Conservation (phyloP, 2,113 vertebrate species). For the Typhlomys cinereus region DNA sequence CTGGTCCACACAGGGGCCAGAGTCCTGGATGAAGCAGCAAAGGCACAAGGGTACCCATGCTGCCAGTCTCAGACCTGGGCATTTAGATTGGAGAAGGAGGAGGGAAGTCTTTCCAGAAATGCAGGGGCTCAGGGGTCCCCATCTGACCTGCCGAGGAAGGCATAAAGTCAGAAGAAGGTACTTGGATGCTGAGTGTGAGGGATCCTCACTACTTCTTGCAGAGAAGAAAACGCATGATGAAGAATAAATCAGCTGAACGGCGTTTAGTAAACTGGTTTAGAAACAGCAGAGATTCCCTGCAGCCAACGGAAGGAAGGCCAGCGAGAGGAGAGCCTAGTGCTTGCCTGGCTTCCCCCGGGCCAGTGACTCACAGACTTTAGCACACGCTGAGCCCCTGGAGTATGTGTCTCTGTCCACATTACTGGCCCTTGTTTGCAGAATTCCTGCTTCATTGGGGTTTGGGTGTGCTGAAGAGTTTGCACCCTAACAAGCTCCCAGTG, state of each 20-base stretch:
- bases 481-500: not conserved
- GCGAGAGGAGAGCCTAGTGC: not conserved
- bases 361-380: not conserved
- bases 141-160: not conserved
- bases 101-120: not conserved
- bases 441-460: not conserved
- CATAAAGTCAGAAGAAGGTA: not conserved
- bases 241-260: not conserved
- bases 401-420: not conserved
- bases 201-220: not conserved
- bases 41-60: not conserved
- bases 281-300: not conserved
- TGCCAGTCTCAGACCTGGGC: not conserved
- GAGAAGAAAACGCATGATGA: not conserved
- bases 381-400: not conserved
- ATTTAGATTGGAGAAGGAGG: not conserved
- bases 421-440: not conserved
- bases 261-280: not conserved
- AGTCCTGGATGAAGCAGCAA: not conserved
- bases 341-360: not conserved
- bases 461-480: not conserved
- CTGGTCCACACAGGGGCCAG: not conserved
- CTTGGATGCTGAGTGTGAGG: not conserved
- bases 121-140: not conserved
- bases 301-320: not conserved